Evolutionary conservation across 2,888 invertebrate species (phyloP), one percentile per base, ranked within the genome.

Genomic region (Drosophila multiciliata): DNA sequence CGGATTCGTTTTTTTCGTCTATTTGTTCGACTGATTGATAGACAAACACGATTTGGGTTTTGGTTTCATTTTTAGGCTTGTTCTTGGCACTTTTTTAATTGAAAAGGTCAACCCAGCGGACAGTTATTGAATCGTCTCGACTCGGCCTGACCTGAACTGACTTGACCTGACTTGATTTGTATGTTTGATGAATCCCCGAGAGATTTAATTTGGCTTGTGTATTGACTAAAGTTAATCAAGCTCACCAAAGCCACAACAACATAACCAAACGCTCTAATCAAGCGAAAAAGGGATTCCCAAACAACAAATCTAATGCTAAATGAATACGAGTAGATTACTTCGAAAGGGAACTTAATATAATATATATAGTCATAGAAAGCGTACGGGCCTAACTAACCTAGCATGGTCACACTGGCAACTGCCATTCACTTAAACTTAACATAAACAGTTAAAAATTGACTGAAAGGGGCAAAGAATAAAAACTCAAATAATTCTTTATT

Each of bases 11-110:
- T 61, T 68, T 62, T 75, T 60, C 29, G 68, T 75, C 62, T 81
- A 69, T 82, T 81, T 81, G 67, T 67, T 60, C 72, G 69, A 63
- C 89, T 84, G 85, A 85, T 89, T 85, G 87, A 89, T 83, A 83
- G 83, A 75, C 89, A 85, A 89, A 85, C 70, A 88, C 65, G 63
- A 49, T 60, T 53, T 36, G 52, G 26, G 55, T 26, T 65, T 36
- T 53, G 17, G 73, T 52, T 59, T 38, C n/a, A 15, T 35, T 32
- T 60, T 60, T 26, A 9, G 38, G 35, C 65, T 35, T 68, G 71
- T 64, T 66, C 59, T 61, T 86, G 68, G 79, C 82, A 77, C 71
- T 59, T 79, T 75, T 79, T 79, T 69, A 87, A 86, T 81, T 86
- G 79, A 73, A 89, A 71, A 73, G 84, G 78, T 78, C 68, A 66